Evolutionary conservation across 2,888 invertebrate genomes (phyloP).

Genomic region (Ormyrus pomaceus): DNA sequence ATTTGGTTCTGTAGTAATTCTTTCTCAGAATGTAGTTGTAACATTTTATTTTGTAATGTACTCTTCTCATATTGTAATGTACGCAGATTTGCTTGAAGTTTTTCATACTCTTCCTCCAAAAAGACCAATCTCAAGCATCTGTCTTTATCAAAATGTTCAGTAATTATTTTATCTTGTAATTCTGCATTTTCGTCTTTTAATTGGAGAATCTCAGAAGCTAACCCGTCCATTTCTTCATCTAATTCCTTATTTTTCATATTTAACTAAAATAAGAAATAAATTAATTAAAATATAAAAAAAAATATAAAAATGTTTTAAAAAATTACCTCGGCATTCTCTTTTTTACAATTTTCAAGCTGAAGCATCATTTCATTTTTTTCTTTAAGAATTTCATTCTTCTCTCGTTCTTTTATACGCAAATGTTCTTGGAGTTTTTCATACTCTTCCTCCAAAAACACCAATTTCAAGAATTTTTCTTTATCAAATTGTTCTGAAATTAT

Average conservation of each 20-base stretch:
- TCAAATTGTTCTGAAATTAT: no score
- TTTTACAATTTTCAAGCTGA: background rate
- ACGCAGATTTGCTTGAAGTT: slow-evolving; percentile 57
- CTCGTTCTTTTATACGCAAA: no score
- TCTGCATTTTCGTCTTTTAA: slow-evolving; percentile 60
- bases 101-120: slow-evolving; percentile 59
- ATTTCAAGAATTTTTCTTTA: no score
- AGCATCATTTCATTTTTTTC: no score
- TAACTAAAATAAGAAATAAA: slow-evolving; percentile 65
- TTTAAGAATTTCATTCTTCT: no score
- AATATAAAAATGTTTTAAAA: no score
- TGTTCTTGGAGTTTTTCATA: no score
- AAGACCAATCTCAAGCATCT: no score
- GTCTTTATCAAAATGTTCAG: slow-evolving; percentile 69
- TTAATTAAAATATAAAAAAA: background rate
- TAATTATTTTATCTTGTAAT: slow-evolving; percentile 58
- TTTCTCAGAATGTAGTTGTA: slow-evolving; percentile 43
- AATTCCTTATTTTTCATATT: slow-evolving; percentile 75
- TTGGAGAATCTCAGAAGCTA: slow-evolving; percentile 58
- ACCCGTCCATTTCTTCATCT: slow-evolving; percentile 76
- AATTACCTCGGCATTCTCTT: background rate
- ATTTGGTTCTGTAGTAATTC: slow-evolving; percentile 46
- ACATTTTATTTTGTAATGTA: slow-evolving; percentile 46
- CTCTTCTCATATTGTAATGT: no score
- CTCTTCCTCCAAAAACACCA: no score